phyloP scores from a whole-genome alignment of 2,888 invertebrate species.

The Drosophila vallismaia region DNA sequence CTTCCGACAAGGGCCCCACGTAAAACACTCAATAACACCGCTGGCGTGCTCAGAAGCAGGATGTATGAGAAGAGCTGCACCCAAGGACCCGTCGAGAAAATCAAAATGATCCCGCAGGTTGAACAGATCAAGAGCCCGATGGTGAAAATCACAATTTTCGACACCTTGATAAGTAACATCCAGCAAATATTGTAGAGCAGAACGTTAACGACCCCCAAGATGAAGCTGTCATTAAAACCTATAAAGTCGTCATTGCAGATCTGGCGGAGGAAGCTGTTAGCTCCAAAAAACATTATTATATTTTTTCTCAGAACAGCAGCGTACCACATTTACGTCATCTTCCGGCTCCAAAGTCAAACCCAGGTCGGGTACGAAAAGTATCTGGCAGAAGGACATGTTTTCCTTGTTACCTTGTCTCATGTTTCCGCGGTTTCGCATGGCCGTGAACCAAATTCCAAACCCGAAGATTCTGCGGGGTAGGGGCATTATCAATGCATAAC shows the following conservation, averaged over 20 bases:
- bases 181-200: conserved; percentile 54
- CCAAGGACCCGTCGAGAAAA: conserved; percentile 30
- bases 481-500: background rate
- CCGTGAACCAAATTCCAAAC: conserved; percentile 64
- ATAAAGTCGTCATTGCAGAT: conserved; percentile 53
- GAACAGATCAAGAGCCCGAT: conserved; percentile 42
- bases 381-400: conserved; percentile 45
- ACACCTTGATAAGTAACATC: conserved; percentile 41
- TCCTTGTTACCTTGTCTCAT: conserved; percentile 34
- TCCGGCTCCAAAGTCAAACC: conserved; percentile 35
- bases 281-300: too few species aligned
- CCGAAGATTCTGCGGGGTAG: conserved; percentile 29
- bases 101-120: conserved; percentile 45
- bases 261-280: conserved; percentile 19
- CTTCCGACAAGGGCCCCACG: conserved; percentile 60
- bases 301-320: background rate
- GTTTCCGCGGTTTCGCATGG: conserved; percentile 60
- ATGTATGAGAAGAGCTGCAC: conserved; percentile 44
- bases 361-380: conserved; percentile 23
- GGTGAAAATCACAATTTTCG: conserved; percentile 54
- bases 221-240: conserved; percentile 57
- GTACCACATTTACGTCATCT: conserved; percentile 36
- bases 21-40: conserved; percentile 53
- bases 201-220: conserved; percentile 51
- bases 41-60: conserved; percentile 55